phyloP scores from a whole-genome alignment of 2,888 invertebrate species.

The Aricia artaxerxes region DNA sequence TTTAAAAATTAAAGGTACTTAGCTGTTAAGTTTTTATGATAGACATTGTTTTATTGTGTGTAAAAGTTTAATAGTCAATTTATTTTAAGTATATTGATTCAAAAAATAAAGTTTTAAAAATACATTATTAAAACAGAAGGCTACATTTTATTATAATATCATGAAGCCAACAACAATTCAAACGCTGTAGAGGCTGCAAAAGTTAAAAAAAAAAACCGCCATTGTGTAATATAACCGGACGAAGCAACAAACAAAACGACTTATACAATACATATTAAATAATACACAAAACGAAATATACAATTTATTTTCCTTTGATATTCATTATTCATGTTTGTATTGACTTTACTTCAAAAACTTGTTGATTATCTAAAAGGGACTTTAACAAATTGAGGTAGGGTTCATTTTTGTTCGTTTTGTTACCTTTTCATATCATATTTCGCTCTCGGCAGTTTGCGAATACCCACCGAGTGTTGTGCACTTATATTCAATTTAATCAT shows the following conservation, averaged over 20 bases:
- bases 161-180: neutral
- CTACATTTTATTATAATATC: too few relatives aligned
- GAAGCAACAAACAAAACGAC: neutral
- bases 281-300: constrained; percentile 20
- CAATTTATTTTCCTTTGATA: constrained; percentile 25
- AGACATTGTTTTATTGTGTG: too few relatives aligned
- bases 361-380: neutral
- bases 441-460: constrained; percentile 36
- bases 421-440: constrained; percentile 32
- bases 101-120: too few relatives aligned
- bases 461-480: constrained; percentile 35
- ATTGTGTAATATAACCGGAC: neutral
- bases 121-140: too few relatives aligned
- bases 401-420: constrained; percentile 6
- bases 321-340: constrained; percentile 24
- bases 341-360: constrained; percentile 1
- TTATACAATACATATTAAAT: constrained; percentile 16
- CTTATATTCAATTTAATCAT: constrained; percentile 41
- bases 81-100: too few relatives aligned
- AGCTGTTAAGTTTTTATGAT: too few relatives aligned
- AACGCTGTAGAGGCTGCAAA: neutral
- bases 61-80: too few relatives aligned
- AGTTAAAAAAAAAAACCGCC: neutral
- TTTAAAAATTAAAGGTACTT: too few relatives aligned
- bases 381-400: neutral